Percentiles rank a stretch among this genome's conserved stretches.
Evolutionary conservation across 92 coral and sea anemone genomes (phyloP).

Genomic region (Scolanthus callimorphus): DNA sequence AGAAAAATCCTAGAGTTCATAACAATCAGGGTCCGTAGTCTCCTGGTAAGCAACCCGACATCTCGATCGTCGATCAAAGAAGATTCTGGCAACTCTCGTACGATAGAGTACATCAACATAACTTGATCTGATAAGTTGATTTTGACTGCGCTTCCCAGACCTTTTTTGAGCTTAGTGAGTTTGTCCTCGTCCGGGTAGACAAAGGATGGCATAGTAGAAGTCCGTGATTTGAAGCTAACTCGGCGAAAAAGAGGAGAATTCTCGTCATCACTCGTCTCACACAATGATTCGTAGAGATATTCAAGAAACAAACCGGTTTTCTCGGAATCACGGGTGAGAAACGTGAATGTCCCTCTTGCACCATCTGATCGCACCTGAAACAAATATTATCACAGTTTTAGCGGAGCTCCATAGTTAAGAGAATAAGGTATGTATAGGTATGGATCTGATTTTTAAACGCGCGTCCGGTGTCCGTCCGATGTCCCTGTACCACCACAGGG

Average conservation of each 20-base stretch:
- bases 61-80: slow-evolving; percentile 32
- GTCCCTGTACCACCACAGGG: too few species aligned
- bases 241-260: slow-evolving; percentile 42
- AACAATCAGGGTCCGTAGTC: slow-evolving; percentile 83
- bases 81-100: slow-evolving; percentile 75
- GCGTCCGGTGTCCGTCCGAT: too few species aligned
- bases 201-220: slow-evolving; percentile 44
- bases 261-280: slow-evolving; percentile 55
- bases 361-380: slow-evolving; percentile 65
- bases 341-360: slow-evolving; percentile 88
- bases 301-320: slow-evolving; percentile 76
- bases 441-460: too few species aligned
- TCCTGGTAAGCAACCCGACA: slow-evolving; percentile 65
- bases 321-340: slow-evolving; percentile 89
- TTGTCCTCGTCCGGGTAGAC: slow-evolving; percentile 70
- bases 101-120: slow-evolving; percentile 83
- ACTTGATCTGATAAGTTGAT: slow-evolving; percentile 47
- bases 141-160: slow-evolving; percentile 34
- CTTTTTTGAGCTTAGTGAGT: slow-evolving; percentile 51
- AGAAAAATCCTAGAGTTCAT: slow-evolving; percentile 79
- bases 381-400: too few species aligned
- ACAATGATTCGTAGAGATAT: slow-evolving; percentile 54
- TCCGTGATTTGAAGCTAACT: slow-evolving; percentile 48
- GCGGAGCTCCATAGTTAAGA: too few species aligned
- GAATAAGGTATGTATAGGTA: too few species aligned